Conservation (phyloP, 2,888 invertebrate genomes). For the Mycogona germanica region DNA sequence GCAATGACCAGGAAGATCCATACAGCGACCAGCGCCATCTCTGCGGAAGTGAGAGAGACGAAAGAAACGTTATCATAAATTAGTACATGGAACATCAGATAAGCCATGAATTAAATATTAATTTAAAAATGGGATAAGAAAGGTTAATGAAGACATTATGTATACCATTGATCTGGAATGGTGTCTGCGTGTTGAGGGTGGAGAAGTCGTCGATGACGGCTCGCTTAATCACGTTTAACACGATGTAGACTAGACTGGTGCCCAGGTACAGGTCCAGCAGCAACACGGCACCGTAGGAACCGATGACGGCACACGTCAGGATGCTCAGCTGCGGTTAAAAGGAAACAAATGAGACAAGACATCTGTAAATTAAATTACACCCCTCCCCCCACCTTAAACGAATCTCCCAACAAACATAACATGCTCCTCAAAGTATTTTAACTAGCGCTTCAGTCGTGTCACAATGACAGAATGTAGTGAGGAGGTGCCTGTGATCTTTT, state of each 20-base stretch:
- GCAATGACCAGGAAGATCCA: slow-evolving; percentile 2
- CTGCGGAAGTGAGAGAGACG: background rate
- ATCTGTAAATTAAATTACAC: too few relatives aligned
- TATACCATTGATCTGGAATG: slow-evolving; percentile 49
- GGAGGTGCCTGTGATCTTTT: too few relatives aligned
- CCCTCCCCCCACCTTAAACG: too few relatives aligned
- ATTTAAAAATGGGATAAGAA: background rate
- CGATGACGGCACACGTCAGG: slow-evolving; percentile 49
- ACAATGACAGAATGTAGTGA: too few relatives aligned
- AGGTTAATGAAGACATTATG: slow-evolving; percentile 26
- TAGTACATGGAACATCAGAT: background rate
- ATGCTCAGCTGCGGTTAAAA: slow-evolving; percentile 41
- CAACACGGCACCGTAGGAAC: slow-evolving; percentile 47
- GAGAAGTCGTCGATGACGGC: slow-evolving; percentile 46
- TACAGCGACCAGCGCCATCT: slow-evolving; percentile 2
- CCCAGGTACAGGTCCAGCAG: slow-evolving; percentile 52
- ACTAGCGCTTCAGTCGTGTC: too few relatives aligned
- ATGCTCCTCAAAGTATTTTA: background rate
- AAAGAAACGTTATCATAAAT: background rate
- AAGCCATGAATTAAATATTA: too few relatives aligned
- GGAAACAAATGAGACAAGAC: background rate
- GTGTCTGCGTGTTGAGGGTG: slow-evolving; percentile 45
- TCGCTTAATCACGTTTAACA: slow-evolving; percentile 52
- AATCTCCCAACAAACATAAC: background rate
- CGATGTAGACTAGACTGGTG: slow-evolving; percentile 52